Evolutionary conservation across 2,888 invertebrate species (phyloP).

Genomic region (Auanema sp.): DNA sequence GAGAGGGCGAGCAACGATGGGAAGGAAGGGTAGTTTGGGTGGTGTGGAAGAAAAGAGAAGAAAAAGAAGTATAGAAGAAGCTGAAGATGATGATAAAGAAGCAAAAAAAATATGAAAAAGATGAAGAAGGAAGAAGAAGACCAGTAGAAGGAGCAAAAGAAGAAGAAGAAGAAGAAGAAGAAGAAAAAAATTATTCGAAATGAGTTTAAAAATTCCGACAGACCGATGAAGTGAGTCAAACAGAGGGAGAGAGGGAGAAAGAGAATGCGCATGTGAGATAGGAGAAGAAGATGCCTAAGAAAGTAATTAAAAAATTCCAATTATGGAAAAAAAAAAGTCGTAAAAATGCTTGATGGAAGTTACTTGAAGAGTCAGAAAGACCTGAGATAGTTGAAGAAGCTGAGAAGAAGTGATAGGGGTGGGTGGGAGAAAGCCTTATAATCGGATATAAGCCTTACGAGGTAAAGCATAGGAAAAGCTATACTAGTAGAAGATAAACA

Average conservation of each 20-base stretch:
- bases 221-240: constrained; percentile 1
- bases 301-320: neutral
- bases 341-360: neutral
- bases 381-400: no score
- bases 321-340: neutral
- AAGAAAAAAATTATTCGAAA: neutral
- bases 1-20: constrained; percentile 2
- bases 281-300: neutral
- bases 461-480: constrained; percentile 1
- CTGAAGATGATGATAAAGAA: neutral
- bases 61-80: neutral
- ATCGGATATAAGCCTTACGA: no score
- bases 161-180: neutral
- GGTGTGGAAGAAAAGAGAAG: neutral
- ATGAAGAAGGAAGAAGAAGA: neutral
- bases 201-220: constrained; percentile 3
- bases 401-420: no score
- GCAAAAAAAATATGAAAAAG: neutral
- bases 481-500: constrained; percentile 2
- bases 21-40: neutral
- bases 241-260: constrained; percentile 4
- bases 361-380: no score
- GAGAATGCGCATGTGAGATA: neutral
- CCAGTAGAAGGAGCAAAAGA: constrained; percentile 3
- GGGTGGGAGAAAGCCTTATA: no score